Percentiles rank a stretch among this genome's conserved stretches.
phyloP scores from a whole-genome alignment of 2,113 vertebrate genomes.

The Megaptera novaeangliae region DNA sequence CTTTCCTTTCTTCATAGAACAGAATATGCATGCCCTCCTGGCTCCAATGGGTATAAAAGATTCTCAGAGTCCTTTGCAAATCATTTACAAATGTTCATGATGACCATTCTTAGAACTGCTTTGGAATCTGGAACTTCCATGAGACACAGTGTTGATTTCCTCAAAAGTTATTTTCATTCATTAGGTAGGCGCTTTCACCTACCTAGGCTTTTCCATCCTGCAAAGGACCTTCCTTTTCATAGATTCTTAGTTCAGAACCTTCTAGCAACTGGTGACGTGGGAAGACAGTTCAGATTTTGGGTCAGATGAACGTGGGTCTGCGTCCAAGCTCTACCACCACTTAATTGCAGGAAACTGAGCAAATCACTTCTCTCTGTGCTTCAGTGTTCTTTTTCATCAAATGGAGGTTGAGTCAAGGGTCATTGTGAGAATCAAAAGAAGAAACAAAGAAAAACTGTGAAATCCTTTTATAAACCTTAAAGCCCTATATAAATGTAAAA shows the following conservation, averaged over 20 bases:
- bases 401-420: neutral
- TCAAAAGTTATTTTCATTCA: neutral
- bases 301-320: neutral
- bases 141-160: neutral
- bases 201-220: neutral
- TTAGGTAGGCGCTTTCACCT: neutral
- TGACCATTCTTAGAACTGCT: neutral
- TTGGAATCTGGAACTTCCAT: neutral
- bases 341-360: neutral
- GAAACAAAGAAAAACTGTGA: neutral
- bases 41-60: neutral
- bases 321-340: neutral
- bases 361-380: neutral
- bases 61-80: neutral
- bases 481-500: neutral
- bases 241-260: neutral
- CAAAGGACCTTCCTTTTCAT: neutral
- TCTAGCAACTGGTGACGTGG: fast-evolving
- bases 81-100: neutral
- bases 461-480: neutral
- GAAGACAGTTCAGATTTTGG: neutral
- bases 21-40: neutral
- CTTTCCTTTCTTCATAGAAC: neutral
- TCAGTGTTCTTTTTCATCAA: neutral
- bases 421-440: neutral